A percentile compares a stretch with the other conserved stretches of the same genome.
phyloP scores from a whole-genome alignment of 2,797 vertebrate species.

The Squalus acanthias region DNA sequence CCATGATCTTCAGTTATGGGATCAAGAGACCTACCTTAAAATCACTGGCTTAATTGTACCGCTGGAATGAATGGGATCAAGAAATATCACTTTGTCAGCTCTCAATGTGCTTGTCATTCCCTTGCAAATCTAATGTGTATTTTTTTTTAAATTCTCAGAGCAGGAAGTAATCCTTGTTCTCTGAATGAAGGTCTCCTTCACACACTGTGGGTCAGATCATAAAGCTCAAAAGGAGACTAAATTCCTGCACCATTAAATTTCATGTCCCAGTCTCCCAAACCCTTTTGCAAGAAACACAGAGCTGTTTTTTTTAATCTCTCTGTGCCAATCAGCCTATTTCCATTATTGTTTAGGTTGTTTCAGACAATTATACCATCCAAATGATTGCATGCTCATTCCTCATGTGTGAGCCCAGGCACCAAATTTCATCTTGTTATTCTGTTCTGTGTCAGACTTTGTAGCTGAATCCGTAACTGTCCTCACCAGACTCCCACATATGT shows the following conservation, averaged over 20 bases:
- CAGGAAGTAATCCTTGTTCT: not conserved
- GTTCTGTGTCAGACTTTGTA: not conserved
- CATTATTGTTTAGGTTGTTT: not conserved
- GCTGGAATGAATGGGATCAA: not conserved
- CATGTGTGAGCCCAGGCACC: not conserved
- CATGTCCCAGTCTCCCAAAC: not conserved
- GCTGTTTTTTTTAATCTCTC: not conserved
- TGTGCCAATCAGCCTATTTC: not conserved
- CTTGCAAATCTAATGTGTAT: not conserved
- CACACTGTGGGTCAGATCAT: not conserved
- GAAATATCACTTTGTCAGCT: not conserved
- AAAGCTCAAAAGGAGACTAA: not conserved
- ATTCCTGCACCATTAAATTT: conserved; percentile 1
- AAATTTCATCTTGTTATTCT: not conserved
- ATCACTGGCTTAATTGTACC: not conserved
- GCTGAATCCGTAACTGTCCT: not conserved
- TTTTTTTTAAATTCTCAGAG: not conserved
- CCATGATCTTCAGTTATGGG: not conserved
- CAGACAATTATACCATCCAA: not conserved
- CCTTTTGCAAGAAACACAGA: not conserved
- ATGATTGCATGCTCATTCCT: not conserved
- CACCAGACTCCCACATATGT: not conserved
- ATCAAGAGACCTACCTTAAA: not conserved
- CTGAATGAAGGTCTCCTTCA: not conserved
- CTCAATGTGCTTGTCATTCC: not conserved